Evolutionary conservation across 2,797 vertebrate species (phyloP), one percentile per base, ranked within the genome.

Genomic region (Nasua narica): DNA sequence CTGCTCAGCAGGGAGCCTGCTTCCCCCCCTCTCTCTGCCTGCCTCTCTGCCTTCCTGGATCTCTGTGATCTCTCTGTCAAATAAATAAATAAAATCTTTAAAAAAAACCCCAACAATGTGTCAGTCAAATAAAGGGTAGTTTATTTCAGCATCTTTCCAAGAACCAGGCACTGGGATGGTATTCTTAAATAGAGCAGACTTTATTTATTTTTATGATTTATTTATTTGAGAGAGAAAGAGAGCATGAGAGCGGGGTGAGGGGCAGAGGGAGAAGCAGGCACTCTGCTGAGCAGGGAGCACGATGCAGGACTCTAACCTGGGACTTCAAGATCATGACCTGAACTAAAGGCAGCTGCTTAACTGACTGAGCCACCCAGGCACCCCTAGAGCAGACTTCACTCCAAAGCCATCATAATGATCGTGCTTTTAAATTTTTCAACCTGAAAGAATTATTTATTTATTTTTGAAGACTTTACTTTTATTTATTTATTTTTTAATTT

Each of bases 301-400:
- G 4, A 67, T 35, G 65, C 1, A 7, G n/a, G 14, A 9, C 16
- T 67, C 15, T 1, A 35, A 21, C 8, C 18, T 0, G 4, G 4
- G n/a, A 35, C n/a, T 21, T 18, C 18, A 10, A n/a, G 4, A 67
- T 37, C n/a, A 11, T 11, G 2, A 19, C 65, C 35, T 21, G 65
- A 67, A n/a, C 18, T 16, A 67, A 21, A 67, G 65, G 65, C 65
- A 67, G 9, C 18, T 2, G 4, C 18, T 35, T 35, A 35, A 67
- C 65, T 0, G 10, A 32, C 58, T 29, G 3, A 21, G 65, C 65
- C 9, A 67, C n/a, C 32, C 65, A 67, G n/a, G 65, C 18, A 9
- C 19, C 18, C n/a, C n/a, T 29, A 43, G 14, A 46, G 40, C 25
- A 74, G 40, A 46, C 40, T 72, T 72, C 46, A 74, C 46, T 46